A percentile compares a stretch with the other conserved stretches of the same genome.
These are phyloP conservation scores for Gadopsis bispinosus DNA, from an alignment of 2,797 vertebrate species.

Conservation along the genomic window DNA sequence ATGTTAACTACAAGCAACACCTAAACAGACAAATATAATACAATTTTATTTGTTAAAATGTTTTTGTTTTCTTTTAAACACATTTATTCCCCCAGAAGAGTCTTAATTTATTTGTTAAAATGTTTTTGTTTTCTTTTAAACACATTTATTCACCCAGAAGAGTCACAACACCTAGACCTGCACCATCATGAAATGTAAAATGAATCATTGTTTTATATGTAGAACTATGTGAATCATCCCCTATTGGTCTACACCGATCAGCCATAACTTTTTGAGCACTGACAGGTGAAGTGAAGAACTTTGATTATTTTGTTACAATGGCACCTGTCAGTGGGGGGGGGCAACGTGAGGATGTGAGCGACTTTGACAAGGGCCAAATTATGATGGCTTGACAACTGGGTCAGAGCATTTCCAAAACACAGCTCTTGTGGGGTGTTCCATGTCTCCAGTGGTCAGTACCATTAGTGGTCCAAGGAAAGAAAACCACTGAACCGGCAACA, in stretches of 20 bases:
- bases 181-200: constrained; percentile 24
- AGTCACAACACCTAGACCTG: constrained; percentile 27
- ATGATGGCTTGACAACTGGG: no score
- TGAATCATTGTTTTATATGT: constrained; percentile 30
- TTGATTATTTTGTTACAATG: no score
- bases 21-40: background rate
- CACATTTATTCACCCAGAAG: background rate
- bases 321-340: no score
- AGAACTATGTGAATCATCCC: constrained; percentile 10
- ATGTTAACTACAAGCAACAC: background rate
- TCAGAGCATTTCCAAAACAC: no score
- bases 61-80: background rate
- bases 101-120: background rate
- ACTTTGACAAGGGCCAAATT: no score
- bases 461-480: no score
- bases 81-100: background rate
- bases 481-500: no score
- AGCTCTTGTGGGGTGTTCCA: no score
- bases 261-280: no score
- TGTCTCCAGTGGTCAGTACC: no score
- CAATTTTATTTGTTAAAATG: background rate
- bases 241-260: background rate
- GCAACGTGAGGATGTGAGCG: no score
- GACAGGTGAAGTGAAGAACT: no score
- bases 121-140: background rate